Percentiles rank a stretch among this genome's conserved stretches.
Conservation (phyloP, 2,113 vertebrate species). For the Gavialis gangeticus region DNA sequence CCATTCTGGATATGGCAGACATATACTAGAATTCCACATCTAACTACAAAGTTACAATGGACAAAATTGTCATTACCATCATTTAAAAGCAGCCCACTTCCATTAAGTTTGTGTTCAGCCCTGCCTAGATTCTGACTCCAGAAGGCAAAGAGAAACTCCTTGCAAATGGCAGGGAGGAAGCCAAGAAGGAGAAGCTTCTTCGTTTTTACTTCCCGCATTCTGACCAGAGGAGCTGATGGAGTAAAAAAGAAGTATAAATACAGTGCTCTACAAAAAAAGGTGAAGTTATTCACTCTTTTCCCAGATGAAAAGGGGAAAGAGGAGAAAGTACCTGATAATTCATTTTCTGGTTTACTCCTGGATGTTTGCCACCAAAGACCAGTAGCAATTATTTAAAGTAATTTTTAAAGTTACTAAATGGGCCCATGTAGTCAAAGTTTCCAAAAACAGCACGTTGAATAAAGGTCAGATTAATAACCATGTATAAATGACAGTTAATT, state of each 20-base stretch:
- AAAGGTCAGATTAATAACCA: background rate
- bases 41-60: background rate
- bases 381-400: background rate
- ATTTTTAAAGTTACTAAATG: background rate
- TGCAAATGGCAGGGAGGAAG: background rate
- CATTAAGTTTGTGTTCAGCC: background rate
- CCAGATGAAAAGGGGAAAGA: background rate
- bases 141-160: background rate
- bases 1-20: background rate
- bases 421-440: background rate
- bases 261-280: rapidly evolving
- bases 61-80: background rate
- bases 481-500: background rate
- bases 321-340: background rate
- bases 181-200: background rate
- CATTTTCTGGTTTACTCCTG: background rate
- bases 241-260: background rate
- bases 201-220: background rate
- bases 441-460: background rate
- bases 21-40: background rate
- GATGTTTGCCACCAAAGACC: background rate
- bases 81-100: background rate
- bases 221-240: background rate
- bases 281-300: background rate
- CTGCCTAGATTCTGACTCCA: background rate